phyloP scores from a whole-genome alignment of 2,888 invertebrate genomes.

The Clivina fossor region DNA sequence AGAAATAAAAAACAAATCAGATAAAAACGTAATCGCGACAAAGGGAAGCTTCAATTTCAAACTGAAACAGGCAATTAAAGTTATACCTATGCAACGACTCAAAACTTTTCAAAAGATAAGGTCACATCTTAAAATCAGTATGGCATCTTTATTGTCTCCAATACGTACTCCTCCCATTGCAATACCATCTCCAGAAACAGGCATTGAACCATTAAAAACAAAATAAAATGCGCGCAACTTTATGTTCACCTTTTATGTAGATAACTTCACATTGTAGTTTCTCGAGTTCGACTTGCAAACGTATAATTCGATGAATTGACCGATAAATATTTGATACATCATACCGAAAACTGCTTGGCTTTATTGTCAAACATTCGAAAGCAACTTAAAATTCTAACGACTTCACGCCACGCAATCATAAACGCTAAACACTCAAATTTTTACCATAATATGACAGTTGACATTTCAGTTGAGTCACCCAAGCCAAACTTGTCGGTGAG shows the following conservation, averaged over 20 bases:
- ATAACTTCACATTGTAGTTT: conserved; percentile 20
- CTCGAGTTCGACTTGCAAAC: too few relatives aligned
- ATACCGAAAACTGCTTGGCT: too few relatives aligned
- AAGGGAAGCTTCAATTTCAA: conserved; percentile 29
- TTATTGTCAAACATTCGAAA: too few relatives aligned
- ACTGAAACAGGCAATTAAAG: conserved; percentile 32
- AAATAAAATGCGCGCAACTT: conserved; percentile 23
- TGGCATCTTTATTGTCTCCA: conserved; percentile 18
- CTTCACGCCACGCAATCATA: too few relatives aligned
- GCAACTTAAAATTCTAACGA: too few relatives aligned
- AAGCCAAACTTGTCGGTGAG: too few relatives aligned
- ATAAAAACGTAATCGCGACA: conserved; percentile 28
- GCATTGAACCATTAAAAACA: conserved; percentile 25
- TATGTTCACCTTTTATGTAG: conserved; percentile 23
- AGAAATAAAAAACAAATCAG: conserved; percentile 28
- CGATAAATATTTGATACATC: too few relatives aligned
- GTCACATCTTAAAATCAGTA: conserved; percentile 30
- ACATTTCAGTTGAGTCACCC: too few relatives aligned
- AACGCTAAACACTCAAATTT: too few relatives aligned
- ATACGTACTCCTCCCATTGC: background rate
- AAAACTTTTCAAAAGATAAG: conserved; percentile 27
- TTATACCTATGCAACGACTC: conserved; percentile 28
- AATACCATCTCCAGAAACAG: conserved; percentile 14
- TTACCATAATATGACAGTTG: too few relatives aligned
- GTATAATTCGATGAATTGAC: too few relatives aligned